Evolutionary conservation across 2,797 vertebrate species (phyloP).

Genomic region (Smutsia gigantea): DNA sequence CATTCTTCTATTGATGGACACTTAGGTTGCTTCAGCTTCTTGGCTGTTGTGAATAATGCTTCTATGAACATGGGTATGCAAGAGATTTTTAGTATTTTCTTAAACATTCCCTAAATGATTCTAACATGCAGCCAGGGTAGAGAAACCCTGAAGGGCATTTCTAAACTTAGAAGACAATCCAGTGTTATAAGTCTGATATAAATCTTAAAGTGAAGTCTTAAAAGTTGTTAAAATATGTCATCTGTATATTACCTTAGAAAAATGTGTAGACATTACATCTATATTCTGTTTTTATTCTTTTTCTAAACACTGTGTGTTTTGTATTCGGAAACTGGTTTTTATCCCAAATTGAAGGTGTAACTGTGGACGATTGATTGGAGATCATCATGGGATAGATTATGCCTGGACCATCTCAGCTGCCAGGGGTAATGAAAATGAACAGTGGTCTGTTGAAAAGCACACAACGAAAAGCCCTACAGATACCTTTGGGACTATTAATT

Average conservation of each 20-base stretch:
- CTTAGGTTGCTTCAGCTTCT: neutral
- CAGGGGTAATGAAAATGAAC: constrained; percentile 77
- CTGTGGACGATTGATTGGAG: constrained; percentile 94
- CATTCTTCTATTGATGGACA: neutral
- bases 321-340: constrained; percentile 2
- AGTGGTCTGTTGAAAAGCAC: constrained; percentile 93
- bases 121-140: neutral
- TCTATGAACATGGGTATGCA: neutral
- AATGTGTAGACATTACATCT: neutral
- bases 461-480: constrained; percentile 93
- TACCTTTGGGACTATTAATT: constrained; percentile 95
- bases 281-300: neutral
- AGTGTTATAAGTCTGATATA: neutral
- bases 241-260: neutral
- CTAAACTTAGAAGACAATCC: neutral
- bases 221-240: neutral
- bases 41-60: neutral
- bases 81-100: neutral
- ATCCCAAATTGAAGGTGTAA: constrained; percentile 90
- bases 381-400: constrained; percentile 89
- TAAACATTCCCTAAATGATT: neutral
- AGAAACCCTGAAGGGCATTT: neutral
- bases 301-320: neutral
- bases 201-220: neutral
- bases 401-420: constrained; percentile 80